These are phyloP conservation scores for Laothoe populi DNA, from an alignment of 2,888 invertebrate species.

Conservation along the genomic window DNA sequence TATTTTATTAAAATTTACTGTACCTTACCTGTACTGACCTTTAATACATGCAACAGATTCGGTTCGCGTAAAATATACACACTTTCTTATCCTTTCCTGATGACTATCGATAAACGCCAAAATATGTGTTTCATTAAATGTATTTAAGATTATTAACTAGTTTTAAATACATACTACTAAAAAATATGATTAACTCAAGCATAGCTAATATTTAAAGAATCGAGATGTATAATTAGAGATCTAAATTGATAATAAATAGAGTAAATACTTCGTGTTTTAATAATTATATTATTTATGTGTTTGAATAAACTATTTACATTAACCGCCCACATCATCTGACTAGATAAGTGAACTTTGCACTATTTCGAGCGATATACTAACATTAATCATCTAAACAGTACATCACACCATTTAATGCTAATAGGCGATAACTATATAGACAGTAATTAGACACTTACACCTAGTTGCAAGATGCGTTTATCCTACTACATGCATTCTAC, in stretches of 20 bases:
- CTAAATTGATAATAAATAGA: conserved; percentile 6
- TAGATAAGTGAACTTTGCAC: conserved; percentile 50
- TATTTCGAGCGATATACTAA: conserved; percentile 37
- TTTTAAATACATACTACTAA: too few relatives aligned
- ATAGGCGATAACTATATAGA: conserved; percentile 5
- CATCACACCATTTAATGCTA: conserved; percentile 8
- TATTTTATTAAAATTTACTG: too few relatives aligned
- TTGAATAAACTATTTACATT: conserved; percentile 34
- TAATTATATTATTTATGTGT: conserved; percentile 14
- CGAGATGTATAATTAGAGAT: conserved; percentile 7
- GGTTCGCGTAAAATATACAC: too few relatives aligned
- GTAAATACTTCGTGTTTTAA: conserved; percentile 9
- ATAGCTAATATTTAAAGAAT: conserved; percentile 17
- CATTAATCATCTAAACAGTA: conserved; percentile 34
- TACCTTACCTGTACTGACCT: too few relatives aligned
- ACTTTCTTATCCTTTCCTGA: too few relatives aligned
- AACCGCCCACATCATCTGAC: conserved; percentile 44
- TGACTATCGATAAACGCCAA: too few relatives aligned
- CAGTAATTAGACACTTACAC: not conserved
- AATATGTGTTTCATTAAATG: too few relatives aligned
- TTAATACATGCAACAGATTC: too few relatives aligned
- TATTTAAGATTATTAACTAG: too few relatives aligned
- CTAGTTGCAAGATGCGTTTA: not conserved
- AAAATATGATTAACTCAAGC: too few relatives aligned
- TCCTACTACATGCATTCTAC: not conserved